These are phyloP conservation scores for Sebastes aleutianus DNA, from an alignment of 2,797 vertebrate genomes.

Conservation along the genomic window DNA sequence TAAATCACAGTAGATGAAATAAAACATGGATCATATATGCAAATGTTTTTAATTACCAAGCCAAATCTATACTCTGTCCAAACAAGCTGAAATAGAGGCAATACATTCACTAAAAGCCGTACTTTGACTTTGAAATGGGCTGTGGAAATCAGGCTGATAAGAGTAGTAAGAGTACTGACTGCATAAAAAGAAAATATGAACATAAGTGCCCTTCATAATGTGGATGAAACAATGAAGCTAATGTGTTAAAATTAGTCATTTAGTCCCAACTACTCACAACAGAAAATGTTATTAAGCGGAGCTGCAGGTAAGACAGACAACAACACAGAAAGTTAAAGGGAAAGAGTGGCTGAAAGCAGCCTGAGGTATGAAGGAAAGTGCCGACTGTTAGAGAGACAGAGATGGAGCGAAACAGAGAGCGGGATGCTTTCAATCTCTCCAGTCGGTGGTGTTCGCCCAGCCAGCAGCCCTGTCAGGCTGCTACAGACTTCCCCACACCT, in stretches of 20 bases:
- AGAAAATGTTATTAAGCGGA: slow-evolving; percentile 5
- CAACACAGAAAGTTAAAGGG: neutral
- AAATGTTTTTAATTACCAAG: neutral
- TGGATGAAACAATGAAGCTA: neutral
- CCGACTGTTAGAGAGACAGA: neutral
- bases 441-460: slow-evolving; percentile 25
- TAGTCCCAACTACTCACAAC: neutral
- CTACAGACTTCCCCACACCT: slow-evolving; percentile 27
- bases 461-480: slow-evolving; percentile 20
- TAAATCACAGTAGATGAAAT: neutral
- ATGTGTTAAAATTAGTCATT: slow-evolving; percentile 11
- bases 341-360: neutral
- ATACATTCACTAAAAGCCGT: neutral
- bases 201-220: neutral
- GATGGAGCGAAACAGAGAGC: neutral
- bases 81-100: neutral
- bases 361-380: neutral
- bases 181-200: neutral
- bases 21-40: neutral
- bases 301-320: slow-evolving; percentile 3
- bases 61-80: neutral
- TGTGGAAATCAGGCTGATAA: neutral
- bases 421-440: slow-evolving; percentile 14
- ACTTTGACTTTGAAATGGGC: neutral
- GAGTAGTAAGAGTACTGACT: neutral